A percentile compares a stretch with the other conserved stretches of the same genome.
Evolutionary conservation across 2,113 vertebrate species (phyloP).

Genomic region (Malaclemys terrapin): DNA sequence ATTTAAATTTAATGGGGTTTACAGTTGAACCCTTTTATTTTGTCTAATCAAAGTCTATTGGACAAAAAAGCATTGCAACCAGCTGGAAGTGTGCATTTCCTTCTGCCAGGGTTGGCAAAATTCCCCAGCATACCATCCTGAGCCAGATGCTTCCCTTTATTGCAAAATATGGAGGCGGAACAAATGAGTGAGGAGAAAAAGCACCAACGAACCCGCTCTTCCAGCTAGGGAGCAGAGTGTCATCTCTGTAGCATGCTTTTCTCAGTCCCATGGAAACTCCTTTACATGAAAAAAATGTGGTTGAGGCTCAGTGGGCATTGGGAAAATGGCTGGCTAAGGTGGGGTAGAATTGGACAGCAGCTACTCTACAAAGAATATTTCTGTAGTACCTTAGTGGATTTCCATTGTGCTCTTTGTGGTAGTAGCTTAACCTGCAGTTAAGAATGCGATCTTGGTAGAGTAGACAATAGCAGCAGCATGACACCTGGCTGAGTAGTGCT

Average conservation of each 20-base stretch:
- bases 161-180: constrained; percentile 53
- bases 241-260: background rate
- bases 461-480: background rate
- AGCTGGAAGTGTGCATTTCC: constrained; percentile 54
- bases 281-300: background rate
- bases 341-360: background rate
- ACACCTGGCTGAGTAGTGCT: background rate
- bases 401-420: background rate
- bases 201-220: background rate
- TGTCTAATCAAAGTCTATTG: constrained; percentile 47
- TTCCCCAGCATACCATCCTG: constrained; percentile 12
- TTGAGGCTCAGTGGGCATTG: background rate
- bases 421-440: background rate
- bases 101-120: constrained; percentile 63
- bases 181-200: constrained; percentile 6
- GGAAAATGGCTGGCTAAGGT: background rate
- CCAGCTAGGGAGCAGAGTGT: background rate
- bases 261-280: background rate
- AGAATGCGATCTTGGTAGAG: background rate
- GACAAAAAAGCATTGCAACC: constrained; percentile 33
- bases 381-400: background rate
- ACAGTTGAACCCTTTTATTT: constrained; percentile 36
- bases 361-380: background rate
- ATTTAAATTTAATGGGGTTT: constrained; percentile 24
- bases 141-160: constrained; percentile 52